Evolutionary conservation across 2,797 vertebrate species (phyloP), one percentile per base, ranked within the genome.

Genomic region (Fratercula arctica): DNA sequence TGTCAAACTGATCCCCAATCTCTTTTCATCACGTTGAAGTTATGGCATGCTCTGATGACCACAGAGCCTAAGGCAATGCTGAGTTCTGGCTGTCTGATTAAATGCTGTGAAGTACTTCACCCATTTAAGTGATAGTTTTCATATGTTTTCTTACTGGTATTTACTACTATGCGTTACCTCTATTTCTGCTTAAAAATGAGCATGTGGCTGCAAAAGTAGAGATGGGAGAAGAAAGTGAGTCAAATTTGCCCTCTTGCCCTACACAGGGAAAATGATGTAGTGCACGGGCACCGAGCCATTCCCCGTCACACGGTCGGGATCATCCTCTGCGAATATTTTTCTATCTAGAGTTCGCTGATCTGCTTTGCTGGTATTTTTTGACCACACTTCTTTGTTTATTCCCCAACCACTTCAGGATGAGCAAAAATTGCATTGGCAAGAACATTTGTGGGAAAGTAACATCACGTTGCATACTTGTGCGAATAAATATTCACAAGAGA

Each of bases 381-480:
- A 90, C 84, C 80, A n/a, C 29, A 7, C 94, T 81, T 50, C 72
- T 93, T 13, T 97, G 88, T 95, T 96, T 95, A 83, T 80, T 89
- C 94, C 92, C 85, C 87, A 84, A 76, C 50, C 18, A 0, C 72
- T 51, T 10, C 3, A 13, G 86, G 86, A 91, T 53, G 95, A 97
- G 91, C 70, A 74, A 68, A 59, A 81, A 13, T 9, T 19, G 50
- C 64, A 2, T 84, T 96, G 96, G 94, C 92, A 95, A 60, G 96
- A 96, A 94, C 95, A 78, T 31, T 94, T 95, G 95, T 92, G 94
- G 93, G 95, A 95, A 95, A 78, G 92, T 63, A 92, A 1, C 91
- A 57, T 68, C 94, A 79, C 85, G 41, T 66, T 26, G 83, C 87
- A 10, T 76, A 10, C 20, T 93, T 57, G 95, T 29, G 57, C 82